Evolutionary conservation across 2,113 vertebrate genomes (phyloP), one percentile per base, ranked within the genome.

Genomic region (Micromys minutus): DNA sequence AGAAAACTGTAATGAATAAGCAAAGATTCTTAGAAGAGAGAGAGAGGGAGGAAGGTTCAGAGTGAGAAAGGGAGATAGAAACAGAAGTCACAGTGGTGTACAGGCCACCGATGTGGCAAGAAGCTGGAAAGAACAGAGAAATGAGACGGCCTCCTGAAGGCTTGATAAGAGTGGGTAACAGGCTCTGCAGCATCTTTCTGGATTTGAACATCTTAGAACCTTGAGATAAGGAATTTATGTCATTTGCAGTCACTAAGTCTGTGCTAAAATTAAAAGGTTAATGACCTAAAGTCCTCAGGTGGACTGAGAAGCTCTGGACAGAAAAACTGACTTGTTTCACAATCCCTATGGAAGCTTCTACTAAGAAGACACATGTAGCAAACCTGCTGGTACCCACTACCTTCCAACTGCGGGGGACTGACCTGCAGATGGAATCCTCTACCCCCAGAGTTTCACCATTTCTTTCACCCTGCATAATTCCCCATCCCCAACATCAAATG

Each of bases 51-150:
- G 29, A 76, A 5, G 6, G 4, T 69, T 65, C 50, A 19, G 34
- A 21, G 52, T 21, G 9, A 42, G 36, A 71, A 59, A n/a, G 15
- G 2, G 39, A 74, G n/a, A 21, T 1, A 0, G 2, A 6, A 5
- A 7, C 0, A 52, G 83, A 76, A 17, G 50, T 74, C 45, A 16
- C 19, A 69, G 42, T 2, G 31, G 61, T 11, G 0, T 0, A 52
- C 0, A 29, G 85, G 47, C 16, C 24, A 47, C 3, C 39, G 45
- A 29, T 0, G 7, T 88, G 61, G 83, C 16, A 8, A 31, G 11
- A 67, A 93, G 34, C 59, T 76, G n/a, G n/a, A 34, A 87, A 80
- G 57, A 19, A 17, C 34, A 19, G 87, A 31, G 29, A 42, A 76
- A 36, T 2, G n/a, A 16, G 50, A 59, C 19, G 34, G 10, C 15